These are phyloP conservation scores for Dione vanillae DNA, from an alignment of 2,888 invertebrate species.

Conservation along the genomic window DNA sequence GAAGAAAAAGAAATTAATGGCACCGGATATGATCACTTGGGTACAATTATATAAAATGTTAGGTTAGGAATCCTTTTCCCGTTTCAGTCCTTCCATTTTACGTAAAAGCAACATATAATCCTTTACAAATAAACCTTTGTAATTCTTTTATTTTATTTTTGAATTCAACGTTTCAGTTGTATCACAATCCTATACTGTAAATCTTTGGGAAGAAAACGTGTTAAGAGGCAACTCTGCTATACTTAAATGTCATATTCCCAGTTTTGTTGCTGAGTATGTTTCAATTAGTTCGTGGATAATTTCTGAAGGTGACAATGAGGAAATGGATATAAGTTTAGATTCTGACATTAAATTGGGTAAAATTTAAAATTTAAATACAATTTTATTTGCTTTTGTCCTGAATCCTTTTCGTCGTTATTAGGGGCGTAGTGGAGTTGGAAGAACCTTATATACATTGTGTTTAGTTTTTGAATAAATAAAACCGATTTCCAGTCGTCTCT, in stretches of 20 bases:
- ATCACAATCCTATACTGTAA: constrained; percentile 93
- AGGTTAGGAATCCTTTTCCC: constrained; percentile 44
- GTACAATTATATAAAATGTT: constrained; percentile 53
- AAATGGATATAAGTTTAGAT: constrained; percentile 79
- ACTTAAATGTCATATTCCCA: constrained; percentile 96
- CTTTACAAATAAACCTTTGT: too few relatives aligned
- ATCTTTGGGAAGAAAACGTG: constrained; percentile 96
- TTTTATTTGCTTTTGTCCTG: constrained; percentile 25
- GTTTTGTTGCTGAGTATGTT: constrained; percentile 96
- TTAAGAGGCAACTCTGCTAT: constrained; percentile 95
- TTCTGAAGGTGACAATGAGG: constrained; percentile 84
- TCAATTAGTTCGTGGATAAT: constrained; percentile 93
- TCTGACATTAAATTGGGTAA: constrained; percentile 74
- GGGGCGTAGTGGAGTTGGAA: background rate
- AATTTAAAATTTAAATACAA: constrained; percentile 50
- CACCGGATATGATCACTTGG: constrained; percentile 69
- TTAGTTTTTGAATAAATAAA: constrained; percentile 13
- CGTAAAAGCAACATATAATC: background rate
- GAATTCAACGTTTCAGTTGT: constrained; percentile 86
- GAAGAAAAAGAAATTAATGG: constrained; percentile 70
- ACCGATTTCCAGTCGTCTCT: constrained; percentile 90
- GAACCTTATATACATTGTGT: background rate
- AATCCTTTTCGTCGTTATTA: constrained; percentile 1
- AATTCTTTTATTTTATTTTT: background rate
- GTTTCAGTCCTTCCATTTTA: background rate